Conservation (phyloP, 2,797 vertebrate species). For the Hypotaenidia philippensis region DNA sequence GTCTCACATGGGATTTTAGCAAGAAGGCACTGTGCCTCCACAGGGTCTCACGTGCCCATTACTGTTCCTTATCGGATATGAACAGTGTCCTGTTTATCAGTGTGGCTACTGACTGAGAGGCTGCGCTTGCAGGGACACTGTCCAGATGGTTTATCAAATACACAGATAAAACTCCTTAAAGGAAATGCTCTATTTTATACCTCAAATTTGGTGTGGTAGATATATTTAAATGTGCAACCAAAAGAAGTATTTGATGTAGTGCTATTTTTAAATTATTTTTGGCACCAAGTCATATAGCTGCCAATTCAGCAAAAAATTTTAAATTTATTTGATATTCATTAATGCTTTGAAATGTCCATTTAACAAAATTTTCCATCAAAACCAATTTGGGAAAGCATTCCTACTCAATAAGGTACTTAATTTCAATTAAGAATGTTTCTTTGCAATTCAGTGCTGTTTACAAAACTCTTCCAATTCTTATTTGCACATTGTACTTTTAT, state of each 20-base stretch:
- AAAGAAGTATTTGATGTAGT: neutral
- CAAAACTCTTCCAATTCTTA: neutral
- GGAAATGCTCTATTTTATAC: neutral
- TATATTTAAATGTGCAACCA: neutral
- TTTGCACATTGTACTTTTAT: neutral
- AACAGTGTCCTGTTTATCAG: no score
- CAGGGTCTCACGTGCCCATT: no score
- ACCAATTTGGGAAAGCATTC: neutral
- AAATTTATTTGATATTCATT: neutral
- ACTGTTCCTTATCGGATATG: no score
- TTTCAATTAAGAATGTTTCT: neutral
- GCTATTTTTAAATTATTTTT: neutral
- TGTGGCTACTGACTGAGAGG: no score
- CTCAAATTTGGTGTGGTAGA: rapidly evolving
- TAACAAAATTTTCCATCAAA: neutral
- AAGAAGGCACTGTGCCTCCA: no score
- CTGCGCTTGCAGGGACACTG: no score
- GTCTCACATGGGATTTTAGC: no score
- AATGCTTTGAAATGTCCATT: neutral
- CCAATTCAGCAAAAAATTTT: neutral
- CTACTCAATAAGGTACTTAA: neutral
- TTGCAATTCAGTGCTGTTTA: neutral
- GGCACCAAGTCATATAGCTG: neutral
- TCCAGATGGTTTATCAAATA: no score
- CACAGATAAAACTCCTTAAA: neutral